phyloP scores from a whole-genome alignment of 1,140 invertebrate genomes.

The Lamellibrachia luymesi region DNA sequence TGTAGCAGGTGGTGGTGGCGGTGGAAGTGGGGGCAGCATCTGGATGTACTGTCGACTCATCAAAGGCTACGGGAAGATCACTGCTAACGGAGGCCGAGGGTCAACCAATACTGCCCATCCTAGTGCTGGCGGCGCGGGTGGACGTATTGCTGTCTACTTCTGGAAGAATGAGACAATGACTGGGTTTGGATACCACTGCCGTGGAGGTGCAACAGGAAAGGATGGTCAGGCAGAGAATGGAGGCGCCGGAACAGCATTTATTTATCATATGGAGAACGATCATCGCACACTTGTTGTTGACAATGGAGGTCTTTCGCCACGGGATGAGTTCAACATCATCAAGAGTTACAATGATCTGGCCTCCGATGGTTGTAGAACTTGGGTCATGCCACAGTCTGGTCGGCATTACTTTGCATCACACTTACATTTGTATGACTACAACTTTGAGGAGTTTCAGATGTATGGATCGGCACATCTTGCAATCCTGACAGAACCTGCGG shows the following conservation, averaged over 20 bases:
- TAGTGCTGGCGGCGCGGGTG: conserved; percentile 45
- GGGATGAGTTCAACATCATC: conserved; percentile 37
- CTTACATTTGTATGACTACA: conserved; percentile 32
- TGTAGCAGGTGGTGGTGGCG: conserved; percentile 33
- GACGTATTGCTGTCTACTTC: conserved; percentile 43
- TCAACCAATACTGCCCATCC: conserved; percentile 21
- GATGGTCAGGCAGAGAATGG: conserved; percentile 35
- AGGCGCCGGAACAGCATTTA: conserved; percentile 42
- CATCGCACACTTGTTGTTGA: conserved; percentile 43
- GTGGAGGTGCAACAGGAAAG: conserved; percentile 37
- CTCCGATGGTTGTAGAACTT: conserved; percentile 41
- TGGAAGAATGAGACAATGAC: conserved; percentile 41
- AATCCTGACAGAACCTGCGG: conserved; percentile 37
- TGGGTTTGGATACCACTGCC: conserved; percentile 37
- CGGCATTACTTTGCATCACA: conserved; percentile 38
- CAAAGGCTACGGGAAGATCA: conserved; percentile 42
- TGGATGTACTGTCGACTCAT: conserved; percentile 44
- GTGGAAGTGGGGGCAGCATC: conserved; percentile 41
- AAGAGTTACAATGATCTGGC: conserved; percentile 31
- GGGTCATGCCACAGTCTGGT: conserved; percentile 42
- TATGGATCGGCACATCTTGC: conserved; percentile 45
- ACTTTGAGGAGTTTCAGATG: conserved; percentile 45
- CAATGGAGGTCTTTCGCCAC: conserved; percentile 38
- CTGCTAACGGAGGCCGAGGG: conserved; percentile 40
- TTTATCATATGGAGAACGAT: conserved; percentile 42